Evolutionary conservation across 1,140 invertebrate genomes (phyloP), one percentile per base, ranked within the genome.

Genomic region (Parapsyche elsis): DNA sequence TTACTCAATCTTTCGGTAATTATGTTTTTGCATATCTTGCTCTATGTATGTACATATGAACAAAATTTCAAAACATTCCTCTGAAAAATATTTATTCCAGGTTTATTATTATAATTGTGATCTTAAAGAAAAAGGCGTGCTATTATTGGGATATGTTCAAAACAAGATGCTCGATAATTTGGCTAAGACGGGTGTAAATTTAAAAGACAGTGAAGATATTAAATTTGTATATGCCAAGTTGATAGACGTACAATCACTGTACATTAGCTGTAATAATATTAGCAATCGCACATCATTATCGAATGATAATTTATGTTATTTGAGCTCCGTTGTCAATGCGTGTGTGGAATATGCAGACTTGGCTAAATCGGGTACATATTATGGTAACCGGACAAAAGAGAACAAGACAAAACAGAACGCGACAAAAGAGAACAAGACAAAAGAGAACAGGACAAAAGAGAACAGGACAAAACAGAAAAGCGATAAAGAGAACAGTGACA

Each of bases 1-100:
- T 71, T 83, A 14, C 24, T 83, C 14, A 83, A 81, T 76, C 64
- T 83, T 67, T 19, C 80, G 5, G 80, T 83, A 77, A 21, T 77
- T 80, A n/a, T 71, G 9, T 38, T 71, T 44, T 71, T 61, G 19
- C 16, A 16, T 9, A 61, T 61, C 9, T 5, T 44, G 0, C 14
- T 71, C 14, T 26, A 16, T 16, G 7, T 26, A 16, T 23, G n/a
- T n/a, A n/a, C n/a, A n/a, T n/a, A n/a, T n/a, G n/a, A n/a, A n/a
- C n/a, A n/a, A n/a, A n/a, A n/a, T 70, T 23, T 70, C n/a, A 23
- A 9, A 70, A 9, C 12, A 23, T 24, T 23, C 9, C n/a, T 24
- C 21, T n/a, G 26, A 38, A 38, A 5, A 9, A 26, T 71, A 26
- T 9, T 16, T 5, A 10, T 80, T 64, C 21, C 57, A 83, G 81